These are phyloP conservation scores for Lithobates sylvaticus DNA, from an alignment of 2,797 vertebrate genomes.

Conservation along the genomic window DNA sequence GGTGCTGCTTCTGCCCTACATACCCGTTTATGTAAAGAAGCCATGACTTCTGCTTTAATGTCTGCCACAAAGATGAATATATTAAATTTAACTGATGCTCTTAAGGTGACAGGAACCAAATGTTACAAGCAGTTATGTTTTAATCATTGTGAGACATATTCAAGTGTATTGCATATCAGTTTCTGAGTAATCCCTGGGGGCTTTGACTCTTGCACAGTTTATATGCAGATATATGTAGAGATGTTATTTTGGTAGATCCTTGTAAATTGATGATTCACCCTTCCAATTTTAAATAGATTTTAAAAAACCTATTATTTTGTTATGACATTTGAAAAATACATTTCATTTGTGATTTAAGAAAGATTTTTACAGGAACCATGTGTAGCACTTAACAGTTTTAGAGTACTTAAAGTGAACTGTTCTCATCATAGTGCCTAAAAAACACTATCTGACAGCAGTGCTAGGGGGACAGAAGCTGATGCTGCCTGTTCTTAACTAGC, in stretches of 20 bases:
- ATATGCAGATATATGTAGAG: background rate
- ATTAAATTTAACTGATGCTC: background rate
- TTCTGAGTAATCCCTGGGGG: background rate
- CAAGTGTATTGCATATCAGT: background rate
- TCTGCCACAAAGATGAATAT: background rate
- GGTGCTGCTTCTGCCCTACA: too few species aligned
- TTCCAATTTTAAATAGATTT: background rate
- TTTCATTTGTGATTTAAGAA: background rate
- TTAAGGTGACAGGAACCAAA: background rate
- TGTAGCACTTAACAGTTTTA: slow-evolving; percentile 22
- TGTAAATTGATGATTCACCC: background rate
- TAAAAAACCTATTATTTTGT: background rate
- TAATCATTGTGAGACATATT: background rate
- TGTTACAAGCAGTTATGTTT: background rate
- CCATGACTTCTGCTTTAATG: background rate
- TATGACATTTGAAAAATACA: slow-evolving; percentile 21
- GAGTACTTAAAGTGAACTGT: background rate
- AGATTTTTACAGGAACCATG: background rate
- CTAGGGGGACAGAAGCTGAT: background rate
- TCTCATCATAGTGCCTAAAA: background rate
- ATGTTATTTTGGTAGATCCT: background rate
- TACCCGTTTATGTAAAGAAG: too few species aligned
- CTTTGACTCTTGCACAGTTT: background rate
- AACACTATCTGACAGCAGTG: background rate
- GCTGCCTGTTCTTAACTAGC: background rate